Conservation (phyloP, 2,888 invertebrate genomes). For the Carabus problematicus region DNA sequence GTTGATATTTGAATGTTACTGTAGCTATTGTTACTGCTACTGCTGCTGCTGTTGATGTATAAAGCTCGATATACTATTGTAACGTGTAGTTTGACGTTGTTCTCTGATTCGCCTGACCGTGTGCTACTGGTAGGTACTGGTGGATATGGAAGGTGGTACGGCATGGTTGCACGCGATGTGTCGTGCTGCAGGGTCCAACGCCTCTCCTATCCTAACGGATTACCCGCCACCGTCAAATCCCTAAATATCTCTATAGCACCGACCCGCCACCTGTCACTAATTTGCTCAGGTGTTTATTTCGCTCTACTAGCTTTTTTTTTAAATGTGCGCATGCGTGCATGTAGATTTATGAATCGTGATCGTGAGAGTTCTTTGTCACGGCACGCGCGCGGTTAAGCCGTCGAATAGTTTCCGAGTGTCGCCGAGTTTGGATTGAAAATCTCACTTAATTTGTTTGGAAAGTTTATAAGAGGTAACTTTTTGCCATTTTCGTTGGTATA, state of each 20-base stretch:
- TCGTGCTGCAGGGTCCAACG: constrained; percentile 21
- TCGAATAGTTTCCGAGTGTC: neutral
- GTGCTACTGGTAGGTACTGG: neutral
- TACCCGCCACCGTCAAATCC: constrained; percentile 27
- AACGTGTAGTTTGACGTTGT: neutral
- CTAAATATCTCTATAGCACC: constrained; percentile 38
- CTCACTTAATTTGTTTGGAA: neutral
- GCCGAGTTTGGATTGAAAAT: constrained; percentile 6
- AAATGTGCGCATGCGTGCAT: neutral
- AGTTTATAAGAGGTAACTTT: too few relatives aligned
- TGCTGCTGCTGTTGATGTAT: too few relatives aligned
- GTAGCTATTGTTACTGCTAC: too few relatives aligned
- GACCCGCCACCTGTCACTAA: constrained; percentile 8
- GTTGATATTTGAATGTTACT: too few relatives aligned
- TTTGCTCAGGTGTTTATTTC: constrained; percentile 16
- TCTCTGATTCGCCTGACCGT: constrained; percentile 5
- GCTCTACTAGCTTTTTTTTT: neutral
- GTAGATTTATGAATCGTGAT: neutral
- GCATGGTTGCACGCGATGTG: constrained; percentile 23
- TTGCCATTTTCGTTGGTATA: too few relatives aligned
- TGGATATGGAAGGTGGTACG: neutral
- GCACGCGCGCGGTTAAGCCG: neutral
- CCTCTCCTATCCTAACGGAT: constrained; percentile 31
- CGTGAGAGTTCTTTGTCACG: constrained; percentile 5
- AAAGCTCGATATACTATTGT: too few relatives aligned